Conservation (phyloP, 2,113 vertebrate species). For the Rhadina sibilatrix region DNA sequence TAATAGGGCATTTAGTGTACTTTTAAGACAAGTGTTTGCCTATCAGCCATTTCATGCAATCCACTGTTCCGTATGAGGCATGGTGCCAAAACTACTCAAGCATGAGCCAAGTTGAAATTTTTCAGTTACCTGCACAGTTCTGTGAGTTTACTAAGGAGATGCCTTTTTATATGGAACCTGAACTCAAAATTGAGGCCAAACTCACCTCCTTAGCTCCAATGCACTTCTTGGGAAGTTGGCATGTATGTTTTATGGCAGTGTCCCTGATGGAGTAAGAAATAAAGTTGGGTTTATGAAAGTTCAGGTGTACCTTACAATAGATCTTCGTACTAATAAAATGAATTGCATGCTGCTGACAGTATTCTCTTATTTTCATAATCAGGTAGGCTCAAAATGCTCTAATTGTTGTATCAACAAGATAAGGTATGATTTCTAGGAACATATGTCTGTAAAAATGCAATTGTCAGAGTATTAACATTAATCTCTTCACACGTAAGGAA, state of each 20-base stretch:
- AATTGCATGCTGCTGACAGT: neutral
- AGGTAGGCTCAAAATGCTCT: neutral
- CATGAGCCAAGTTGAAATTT: neutral
- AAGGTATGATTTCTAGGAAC: neutral
- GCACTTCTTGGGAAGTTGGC: neutral
- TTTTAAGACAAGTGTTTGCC: neutral
- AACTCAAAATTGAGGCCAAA: neutral
- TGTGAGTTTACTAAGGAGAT: neutral
- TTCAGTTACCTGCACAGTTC: neutral
- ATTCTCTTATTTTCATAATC: neutral
- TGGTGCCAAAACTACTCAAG: neutral
- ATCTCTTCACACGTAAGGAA: neutral
- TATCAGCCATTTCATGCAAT: neutral
- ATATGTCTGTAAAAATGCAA: neutral
- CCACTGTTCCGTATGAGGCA: neutral
- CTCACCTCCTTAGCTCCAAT: neutral
- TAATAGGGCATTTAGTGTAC: neutral
- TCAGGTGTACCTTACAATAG: neutral
- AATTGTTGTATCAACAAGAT: neutral
- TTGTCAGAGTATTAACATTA: neutral
- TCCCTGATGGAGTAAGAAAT: neutral
- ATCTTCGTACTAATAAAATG: neutral
- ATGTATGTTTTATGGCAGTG: neutral
- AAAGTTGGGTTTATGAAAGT: neutral
- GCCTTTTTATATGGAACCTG: neutral